Evolutionary conservation across 2,888 invertebrate genomes (phyloP).

Genomic region (Sthenelais limicola): DNA sequence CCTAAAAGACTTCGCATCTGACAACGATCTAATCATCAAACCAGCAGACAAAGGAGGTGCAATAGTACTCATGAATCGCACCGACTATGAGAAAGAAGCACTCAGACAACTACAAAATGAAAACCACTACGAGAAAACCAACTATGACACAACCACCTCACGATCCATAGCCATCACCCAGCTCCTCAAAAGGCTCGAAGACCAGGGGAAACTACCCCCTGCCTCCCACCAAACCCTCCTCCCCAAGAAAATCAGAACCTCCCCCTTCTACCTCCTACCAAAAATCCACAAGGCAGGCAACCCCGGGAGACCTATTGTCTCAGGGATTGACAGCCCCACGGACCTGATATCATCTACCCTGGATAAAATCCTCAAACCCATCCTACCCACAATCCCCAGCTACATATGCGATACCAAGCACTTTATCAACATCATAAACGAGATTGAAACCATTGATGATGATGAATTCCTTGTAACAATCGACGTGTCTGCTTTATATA

Average conservation of each 20-base stretch:
- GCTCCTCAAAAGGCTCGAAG: neutral
- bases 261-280: constrained; percentile 11
- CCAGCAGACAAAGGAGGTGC: constrained; percentile 31
- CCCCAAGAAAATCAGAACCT: neutral
- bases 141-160: neutral
- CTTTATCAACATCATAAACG: constrained; percentile 6
- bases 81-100: constrained; percentile 1
- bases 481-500: constrained; percentile 7
- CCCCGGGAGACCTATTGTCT: constrained; percentile 15
- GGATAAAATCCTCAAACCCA: neutral
- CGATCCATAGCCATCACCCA: neutral
- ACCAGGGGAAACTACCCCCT: neutral
- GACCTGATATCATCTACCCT: constrained; percentile 2
- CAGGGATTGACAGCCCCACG: constrained; percentile 16
- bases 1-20: neutral
- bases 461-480: constrained; percentile 26
- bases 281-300: constrained; percentile 13
- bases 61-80: constrained; percentile 6
- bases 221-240: neutral
- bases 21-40: neutral
- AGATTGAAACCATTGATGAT: neutral
- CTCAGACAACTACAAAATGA: constrained; percentile 4
- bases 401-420: constrained; percentile 13
- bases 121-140: neutral
- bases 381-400: neutral